Conservation (phyloP, 2,797 vertebrate genomes). For the Apodemus agrarius region DNA sequence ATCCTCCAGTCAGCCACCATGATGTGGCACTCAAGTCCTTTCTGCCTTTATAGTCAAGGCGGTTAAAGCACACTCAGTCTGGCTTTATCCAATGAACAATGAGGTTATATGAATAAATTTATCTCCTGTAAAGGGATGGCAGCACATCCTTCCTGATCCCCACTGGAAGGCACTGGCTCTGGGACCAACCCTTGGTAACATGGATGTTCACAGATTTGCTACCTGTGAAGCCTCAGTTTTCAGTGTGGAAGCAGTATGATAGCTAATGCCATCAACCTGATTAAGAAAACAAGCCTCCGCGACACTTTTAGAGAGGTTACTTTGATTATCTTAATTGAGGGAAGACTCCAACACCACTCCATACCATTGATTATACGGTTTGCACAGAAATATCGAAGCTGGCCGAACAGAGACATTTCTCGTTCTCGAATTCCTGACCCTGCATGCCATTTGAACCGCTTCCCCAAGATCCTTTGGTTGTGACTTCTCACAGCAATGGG, state of each 20-base stretch:
- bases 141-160: rapidly evolving
- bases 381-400: background rate
- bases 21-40: rapidly evolving
- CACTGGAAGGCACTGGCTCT: background rate
- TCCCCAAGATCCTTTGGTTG: background rate
- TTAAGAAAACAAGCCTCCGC: background rate
- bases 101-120: background rate
- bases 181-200: background rate
- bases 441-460: background rate
- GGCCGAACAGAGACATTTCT: rapidly evolving
- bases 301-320: background rate
- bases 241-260: background rate
- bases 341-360: no score
- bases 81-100: background rate
- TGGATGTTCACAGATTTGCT: background rate
- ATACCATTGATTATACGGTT: background rate
- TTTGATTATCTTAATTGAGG: background rate
- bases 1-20: background rate
- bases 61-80: background rate
- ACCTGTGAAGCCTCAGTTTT: background rate
- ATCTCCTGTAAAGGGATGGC: rapidly evolving
- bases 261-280: background rate
- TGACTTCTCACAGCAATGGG: background rate
- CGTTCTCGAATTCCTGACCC: background rate
- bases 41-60: background rate